Percentiles rank a stretch among this genome's conserved stretches.
These are phyloP conservation scores for Apantesis nais DNA, from an alignment of 2,888 invertebrate species.

Conservation along the genomic window DNA sequence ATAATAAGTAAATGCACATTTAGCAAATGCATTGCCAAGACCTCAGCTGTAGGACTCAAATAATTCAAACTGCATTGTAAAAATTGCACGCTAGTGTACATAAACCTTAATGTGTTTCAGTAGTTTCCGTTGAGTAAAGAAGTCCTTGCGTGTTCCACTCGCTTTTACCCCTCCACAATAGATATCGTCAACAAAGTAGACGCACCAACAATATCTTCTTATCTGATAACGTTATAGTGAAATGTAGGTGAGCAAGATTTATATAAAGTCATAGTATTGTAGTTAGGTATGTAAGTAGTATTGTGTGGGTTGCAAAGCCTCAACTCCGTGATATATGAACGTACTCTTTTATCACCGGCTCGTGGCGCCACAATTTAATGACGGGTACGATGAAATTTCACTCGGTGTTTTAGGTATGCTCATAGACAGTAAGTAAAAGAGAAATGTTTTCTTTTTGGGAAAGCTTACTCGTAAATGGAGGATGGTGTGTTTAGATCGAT, in stretches of 20 bases:
- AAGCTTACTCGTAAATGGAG: constrained; percentile 9
- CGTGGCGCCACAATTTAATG: constrained; percentile 14
- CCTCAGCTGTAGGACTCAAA: background rate
- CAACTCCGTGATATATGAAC: constrained; percentile 1
- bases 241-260: constrained; percentile 18
- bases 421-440: constrained; percentile 14
- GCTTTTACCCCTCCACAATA: constrained; percentile 13
- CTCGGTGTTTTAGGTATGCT: constrained; percentile 19
- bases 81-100: background rate
- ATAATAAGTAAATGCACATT: background rate
- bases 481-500: background rate
- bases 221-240: constrained; percentile 24
- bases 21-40: background rate
- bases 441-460: constrained; percentile 12
- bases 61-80: background rate
- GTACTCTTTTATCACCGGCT: constrained; percentile 4
- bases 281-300: background rate
- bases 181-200: constrained; percentile 24
- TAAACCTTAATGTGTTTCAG: background rate
- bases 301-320: constrained; percentile 9
- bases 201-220: constrained; percentile 28
- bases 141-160: constrained; percentile 22
- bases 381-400: constrained; percentile 21
- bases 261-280: constrained; percentile 6
- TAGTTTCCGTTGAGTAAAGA: constrained; percentile 22